Evolutionary conservation across 2,113 vertebrate genomes (phyloP).

Genomic region (Laticauda laticaudata): DNA sequence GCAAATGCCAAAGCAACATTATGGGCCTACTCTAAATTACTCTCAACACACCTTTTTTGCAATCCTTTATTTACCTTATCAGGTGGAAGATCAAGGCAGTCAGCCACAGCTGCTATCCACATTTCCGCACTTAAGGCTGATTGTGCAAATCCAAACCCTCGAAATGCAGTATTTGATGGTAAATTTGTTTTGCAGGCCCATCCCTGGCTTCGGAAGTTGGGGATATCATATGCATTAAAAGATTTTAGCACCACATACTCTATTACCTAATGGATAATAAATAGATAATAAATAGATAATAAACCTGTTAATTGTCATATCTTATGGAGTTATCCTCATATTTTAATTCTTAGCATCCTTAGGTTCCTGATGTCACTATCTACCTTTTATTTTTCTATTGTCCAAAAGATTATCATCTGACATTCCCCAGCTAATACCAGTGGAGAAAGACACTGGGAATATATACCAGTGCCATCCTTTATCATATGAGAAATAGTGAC

Average conservation of each 20-base stretch:
- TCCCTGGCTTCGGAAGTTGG: constrained; percentile 71
- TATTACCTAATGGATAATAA: constrained; percentile 51
- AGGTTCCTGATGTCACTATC: background rate
- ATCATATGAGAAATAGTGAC: background rate
- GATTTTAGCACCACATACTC: constrained; percentile 73
- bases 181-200: constrained; percentile 81
- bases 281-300: background rate
- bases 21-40: background rate
- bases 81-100: constrained; percentile 64
- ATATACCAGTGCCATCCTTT: background rate
- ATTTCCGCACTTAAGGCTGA: constrained; percentile 71
- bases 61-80: constrained; percentile 31
- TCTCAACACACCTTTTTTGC: background rate
- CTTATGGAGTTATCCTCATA: background rate
- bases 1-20: background rate
- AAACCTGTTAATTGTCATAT: background rate
- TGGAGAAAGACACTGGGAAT: background rate
- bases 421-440: background rate
- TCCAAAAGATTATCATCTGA: background rate
- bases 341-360: background rate
- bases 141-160: constrained; percentile 83
- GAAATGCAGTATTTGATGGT: constrained; percentile 84
- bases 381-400: background rate
- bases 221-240: constrained; percentile 79
- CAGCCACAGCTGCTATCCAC: constrained; percentile 78